phyloP scores from a whole-genome alignment of 2,113 vertebrate species.

The Ctenodactylus gundi region DNA sequence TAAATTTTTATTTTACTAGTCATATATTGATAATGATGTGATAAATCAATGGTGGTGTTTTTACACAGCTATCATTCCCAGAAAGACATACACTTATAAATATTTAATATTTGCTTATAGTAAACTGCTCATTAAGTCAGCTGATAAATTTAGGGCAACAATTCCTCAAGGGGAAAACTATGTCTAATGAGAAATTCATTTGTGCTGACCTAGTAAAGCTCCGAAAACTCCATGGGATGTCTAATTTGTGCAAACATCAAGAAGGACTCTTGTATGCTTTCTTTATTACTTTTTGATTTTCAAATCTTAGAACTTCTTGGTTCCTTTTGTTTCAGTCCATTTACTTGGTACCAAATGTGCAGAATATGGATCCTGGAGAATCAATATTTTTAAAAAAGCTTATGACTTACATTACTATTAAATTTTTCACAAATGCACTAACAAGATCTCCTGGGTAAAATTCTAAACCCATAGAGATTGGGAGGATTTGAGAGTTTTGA shows the following conservation, averaged over 20 bases:
- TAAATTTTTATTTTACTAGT: neutral
- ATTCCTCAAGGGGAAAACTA: neutral
- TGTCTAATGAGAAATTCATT: neutral
- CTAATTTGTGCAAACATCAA: slow-evolving; percentile 7
- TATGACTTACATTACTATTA: neutral
- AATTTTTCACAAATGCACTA: slow-evolving; percentile 36
- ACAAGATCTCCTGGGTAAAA: slow-evolving; percentile 35
- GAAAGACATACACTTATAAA: neutral
- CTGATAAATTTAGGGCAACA: neutral
- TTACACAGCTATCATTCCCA: neutral
- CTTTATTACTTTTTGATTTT: slow-evolving; percentile 39
- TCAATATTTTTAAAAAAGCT: neutral
- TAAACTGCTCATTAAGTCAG: slow-evolving; percentile 15
- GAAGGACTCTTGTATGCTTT: neutral
- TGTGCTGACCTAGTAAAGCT: slow-evolving; percentile 38
- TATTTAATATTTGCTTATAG: slow-evolving; percentile 25
- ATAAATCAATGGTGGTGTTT: neutral
- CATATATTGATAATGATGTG: neutral
- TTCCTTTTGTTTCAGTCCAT: neutral
- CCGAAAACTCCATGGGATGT: neutral
- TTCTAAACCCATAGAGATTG: neutral
- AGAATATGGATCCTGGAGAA: neutral
- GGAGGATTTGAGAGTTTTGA: neutral
- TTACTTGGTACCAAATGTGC: slow-evolving; percentile 1
- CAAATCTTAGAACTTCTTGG: neutral